Evolutionary conservation across 2,888 invertebrate species (phyloP).

Genomic region (Cosmia trapezina): DNA sequence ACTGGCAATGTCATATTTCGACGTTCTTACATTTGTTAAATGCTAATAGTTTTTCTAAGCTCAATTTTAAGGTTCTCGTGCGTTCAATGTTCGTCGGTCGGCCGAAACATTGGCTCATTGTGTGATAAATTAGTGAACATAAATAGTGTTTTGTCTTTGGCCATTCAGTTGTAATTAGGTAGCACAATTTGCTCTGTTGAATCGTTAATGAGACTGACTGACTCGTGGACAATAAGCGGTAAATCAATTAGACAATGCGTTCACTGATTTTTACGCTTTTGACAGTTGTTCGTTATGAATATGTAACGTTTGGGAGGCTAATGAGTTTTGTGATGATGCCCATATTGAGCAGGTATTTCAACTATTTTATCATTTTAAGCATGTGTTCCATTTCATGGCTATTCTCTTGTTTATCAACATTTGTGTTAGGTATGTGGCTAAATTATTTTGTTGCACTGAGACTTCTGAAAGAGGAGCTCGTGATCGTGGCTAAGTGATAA

Average conservation of each 20-base stretch:
- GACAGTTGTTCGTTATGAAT: conserved; percentile 72
- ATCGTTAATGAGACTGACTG: conserved; percentile 85
- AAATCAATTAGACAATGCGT: conserved; percentile 85
- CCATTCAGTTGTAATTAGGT: conserved; percentile 89
- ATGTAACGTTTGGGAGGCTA: conserved; percentile 66
- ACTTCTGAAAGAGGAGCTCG: no score
- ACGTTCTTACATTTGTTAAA: conserved; percentile 79
- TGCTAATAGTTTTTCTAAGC: conserved; percentile 84
- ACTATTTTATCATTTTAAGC: conserved; percentile 54
- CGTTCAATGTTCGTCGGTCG: conserved; percentile 68
- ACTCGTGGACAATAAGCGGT: conserved; percentile 82
- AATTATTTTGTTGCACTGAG: not conserved
- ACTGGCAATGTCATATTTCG: conserved; percentile 78
- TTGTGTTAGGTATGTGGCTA: not conserved
- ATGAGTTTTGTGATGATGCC: conserved; percentile 53
- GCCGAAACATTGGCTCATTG: conserved; percentile 87
- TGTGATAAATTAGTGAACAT: conserved; percentile 89
- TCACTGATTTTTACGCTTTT: conserved; percentile 75
- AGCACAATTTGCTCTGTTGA: conserved; percentile 89
- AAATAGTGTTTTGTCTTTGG: conserved; percentile 88
- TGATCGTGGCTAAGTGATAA: no score
- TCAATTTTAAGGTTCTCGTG: conserved; percentile 84
- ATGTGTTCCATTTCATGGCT: conserved; percentile 32
- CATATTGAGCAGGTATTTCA: conserved; percentile 61
- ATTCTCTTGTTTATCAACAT: conserved; percentile 53